Conservation (phyloP, 2,113 vertebrate genomes). For the Lagopus muta region DNA sequence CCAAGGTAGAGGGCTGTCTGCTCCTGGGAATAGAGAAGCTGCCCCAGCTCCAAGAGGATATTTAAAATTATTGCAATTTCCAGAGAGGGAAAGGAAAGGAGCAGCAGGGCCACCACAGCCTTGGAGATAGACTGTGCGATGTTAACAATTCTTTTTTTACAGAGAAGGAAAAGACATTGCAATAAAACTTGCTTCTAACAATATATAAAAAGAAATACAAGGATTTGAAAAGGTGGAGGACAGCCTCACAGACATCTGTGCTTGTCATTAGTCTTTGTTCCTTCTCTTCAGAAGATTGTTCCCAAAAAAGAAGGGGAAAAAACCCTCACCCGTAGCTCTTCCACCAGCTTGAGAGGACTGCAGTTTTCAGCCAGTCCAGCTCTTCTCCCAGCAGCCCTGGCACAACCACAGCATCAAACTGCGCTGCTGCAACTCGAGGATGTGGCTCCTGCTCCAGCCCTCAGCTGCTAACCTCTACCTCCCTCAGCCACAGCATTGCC, state of each 20-base stretch:
- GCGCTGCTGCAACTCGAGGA: neutral
- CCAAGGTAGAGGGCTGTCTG: neutral
- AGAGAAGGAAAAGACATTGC: neutral
- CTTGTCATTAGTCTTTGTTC: neutral
- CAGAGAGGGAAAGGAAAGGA: neutral
- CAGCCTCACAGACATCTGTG: neutral
- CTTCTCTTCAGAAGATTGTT: neutral
- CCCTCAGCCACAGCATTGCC: neutral
- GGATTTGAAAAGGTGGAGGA: neutral
- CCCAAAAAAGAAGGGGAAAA: neutral
- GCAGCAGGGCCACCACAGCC: neutral
- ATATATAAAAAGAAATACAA: neutral
- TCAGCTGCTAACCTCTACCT: neutral
- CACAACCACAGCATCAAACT: neutral
- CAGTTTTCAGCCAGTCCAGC: neutral
- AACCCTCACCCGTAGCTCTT: neutral
- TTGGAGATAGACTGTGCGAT: rapidly evolving
- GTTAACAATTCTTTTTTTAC: rapidly evolving
- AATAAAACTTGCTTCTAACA: neutral
- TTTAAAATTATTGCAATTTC: neutral
- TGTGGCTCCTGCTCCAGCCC: neutral
- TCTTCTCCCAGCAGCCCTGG: neutral
- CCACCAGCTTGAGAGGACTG: neutral
- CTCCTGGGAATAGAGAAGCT: neutral
- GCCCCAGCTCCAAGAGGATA: neutral